Evolutionary conservation across 2,888 invertebrate species (phyloP), one percentile per base, ranked within the genome.

Genomic region (Noctua comes): DNA sequence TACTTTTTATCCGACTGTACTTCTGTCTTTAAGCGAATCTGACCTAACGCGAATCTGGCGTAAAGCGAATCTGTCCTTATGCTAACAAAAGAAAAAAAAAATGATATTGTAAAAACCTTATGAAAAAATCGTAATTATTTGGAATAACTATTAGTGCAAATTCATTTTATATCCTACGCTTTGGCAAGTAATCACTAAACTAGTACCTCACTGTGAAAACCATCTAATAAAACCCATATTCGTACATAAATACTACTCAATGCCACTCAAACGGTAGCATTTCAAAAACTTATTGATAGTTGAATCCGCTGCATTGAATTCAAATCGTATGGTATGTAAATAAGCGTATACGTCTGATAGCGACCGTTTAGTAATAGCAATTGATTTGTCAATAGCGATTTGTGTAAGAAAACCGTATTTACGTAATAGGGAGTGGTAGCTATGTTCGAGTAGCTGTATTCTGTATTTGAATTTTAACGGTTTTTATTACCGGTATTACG

Each of bases 311-410:
- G 65, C 88, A 87, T 85, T 85, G 83, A 85, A 86, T 87, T 86
- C 79, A 87, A 86, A 86, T 87, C n/a, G 79, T 76, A 62, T 48
- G 16, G 62, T 71, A 83, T 85, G 88, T 84, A 83, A 91, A 91
- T 90, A 81, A 72, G 72, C 72, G 3, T 36, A 70, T 69, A 73
- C 46, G 75, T 78, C 85, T 76, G 84, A 86, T 89, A 85, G 86
- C 84, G 86, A 90, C 87, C 83, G 86, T 86, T 85, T 86, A 80
- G 85, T 77, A 86, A 85, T 84, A 83, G 83, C 89, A 88, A 91
- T 92, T 91, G 88, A 86, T 89, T 88, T 90, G 89, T 90, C 91
- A 90, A 83, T 85, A 77, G 73, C 75, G 75, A 85, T 86, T 89
- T 76, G 85, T 83, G 78, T 75, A 71, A 73, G 83, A 76, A 85